These are phyloP conservation scores for Danio albolineatus DNA, from an alignment of 2,797 vertebrate species.

Conservation along the genomic window DNA sequence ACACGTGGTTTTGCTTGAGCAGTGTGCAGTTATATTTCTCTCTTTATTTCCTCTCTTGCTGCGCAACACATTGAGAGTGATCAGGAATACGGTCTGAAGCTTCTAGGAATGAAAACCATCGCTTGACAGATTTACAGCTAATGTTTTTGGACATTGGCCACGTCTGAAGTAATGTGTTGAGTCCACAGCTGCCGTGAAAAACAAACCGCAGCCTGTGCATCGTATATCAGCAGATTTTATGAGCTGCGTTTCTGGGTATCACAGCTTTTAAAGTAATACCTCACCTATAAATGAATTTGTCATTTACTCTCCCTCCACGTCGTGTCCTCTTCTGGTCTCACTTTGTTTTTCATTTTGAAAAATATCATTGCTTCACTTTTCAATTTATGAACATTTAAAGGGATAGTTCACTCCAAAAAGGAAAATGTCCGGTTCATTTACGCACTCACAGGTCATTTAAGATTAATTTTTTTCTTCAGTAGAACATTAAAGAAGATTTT, in stretches of 20 bases:
- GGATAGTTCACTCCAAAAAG: no score
- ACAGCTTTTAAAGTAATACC: background rate
- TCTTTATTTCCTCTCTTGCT: background rate
- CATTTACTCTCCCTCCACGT: background rate
- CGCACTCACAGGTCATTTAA: no score
- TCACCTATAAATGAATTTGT: background rate
- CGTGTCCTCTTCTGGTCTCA: background rate
- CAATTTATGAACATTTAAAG: no score
- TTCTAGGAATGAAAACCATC: slow-evolving; percentile 4
- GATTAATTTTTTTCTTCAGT: no score
- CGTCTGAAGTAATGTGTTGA: slow-evolving; percentile 26
- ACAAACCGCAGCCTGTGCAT: background rate
- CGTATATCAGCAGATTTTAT: background rate
- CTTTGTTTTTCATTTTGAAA: background rate
- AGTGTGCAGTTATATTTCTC: background rate
- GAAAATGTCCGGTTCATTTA: no score
- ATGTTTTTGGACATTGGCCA: slow-evolving; percentile 15
- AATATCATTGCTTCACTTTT: background rate
- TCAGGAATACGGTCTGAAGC: background rate
- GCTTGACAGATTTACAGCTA: slow-evolving; percentile 19
- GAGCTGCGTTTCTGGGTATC: background rate
- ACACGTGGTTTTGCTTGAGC: background rate
- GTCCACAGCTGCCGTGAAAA: slow-evolving; percentile 1
- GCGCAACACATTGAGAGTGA: background rate
- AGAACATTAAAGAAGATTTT: no score